Evolutionary conservation across 2,888 invertebrate genomes (phyloP).

Genomic region (Hemaris fuciformis): DNA sequence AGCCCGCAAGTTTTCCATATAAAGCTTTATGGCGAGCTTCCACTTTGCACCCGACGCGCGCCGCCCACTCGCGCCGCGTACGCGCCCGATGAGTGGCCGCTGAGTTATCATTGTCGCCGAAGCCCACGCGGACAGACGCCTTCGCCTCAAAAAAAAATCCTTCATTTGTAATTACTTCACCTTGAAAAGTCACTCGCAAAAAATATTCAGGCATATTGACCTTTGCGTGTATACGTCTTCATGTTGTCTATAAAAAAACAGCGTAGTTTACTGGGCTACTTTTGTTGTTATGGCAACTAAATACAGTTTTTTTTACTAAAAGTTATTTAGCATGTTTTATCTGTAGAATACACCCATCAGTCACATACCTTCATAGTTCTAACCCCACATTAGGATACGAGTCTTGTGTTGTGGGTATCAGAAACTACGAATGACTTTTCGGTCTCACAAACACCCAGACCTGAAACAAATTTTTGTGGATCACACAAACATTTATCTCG

Average conservation of each 20-base stretch:
- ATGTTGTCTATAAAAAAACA: not conserved
- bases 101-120: slow-evolving; percentile 72
- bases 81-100: slow-evolving; percentile 45
- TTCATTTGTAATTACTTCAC: slow-evolving; percentile 16
- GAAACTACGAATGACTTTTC: no score
- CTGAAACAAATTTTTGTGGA: no score
- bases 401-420: no score
- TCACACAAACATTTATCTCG: no score
- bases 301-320: no score
- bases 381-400: no score
- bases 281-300: not conserved
- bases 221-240: no score
- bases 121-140: slow-evolving; percentile 45
- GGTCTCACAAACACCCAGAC: no score
- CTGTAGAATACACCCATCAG: no score
- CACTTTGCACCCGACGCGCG: slow-evolving; percentile 30
- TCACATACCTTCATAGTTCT: no score
- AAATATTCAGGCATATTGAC: not conserved
- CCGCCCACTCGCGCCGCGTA: slow-evolving; percentile 37
- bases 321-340: no score
- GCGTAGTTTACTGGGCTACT: not conserved
- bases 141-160: slow-evolving; percentile 21
- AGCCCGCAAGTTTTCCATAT: slow-evolving; percentile 20
- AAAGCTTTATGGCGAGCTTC: slow-evolving; percentile 38
- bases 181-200: slow-evolving; percentile 19